Conservation (phyloP, 2,888 invertebrate species). For the Netelia fuscicornis region DNA sequence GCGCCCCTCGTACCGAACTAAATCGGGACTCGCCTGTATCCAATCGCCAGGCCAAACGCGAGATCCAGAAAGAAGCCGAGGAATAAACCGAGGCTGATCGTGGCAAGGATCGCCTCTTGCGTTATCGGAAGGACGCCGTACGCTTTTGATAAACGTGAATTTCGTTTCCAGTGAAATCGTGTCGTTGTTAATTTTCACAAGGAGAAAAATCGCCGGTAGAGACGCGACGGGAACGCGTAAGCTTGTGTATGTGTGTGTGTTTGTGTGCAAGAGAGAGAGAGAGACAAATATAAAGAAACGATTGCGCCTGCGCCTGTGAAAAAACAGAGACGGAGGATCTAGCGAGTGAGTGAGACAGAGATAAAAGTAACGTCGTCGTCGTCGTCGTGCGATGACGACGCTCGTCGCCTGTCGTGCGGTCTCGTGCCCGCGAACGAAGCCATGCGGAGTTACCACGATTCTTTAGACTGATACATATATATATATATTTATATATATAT, state of each 20-base stretch:
- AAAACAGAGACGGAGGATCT: conserved; percentile 13
- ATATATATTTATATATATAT: not conserved
- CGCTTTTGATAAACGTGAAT: not conserved
- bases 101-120: not conserved
- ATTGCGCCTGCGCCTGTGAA: conserved; percentile 49
- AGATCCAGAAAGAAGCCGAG: not conserved
- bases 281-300: conserved; percentile 39
- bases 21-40: conserved; percentile 7
- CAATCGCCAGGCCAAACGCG: not conserved
- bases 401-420: conserved; percentile 74
- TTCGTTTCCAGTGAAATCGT: not conserved
- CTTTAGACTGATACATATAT: conserved; percentile 60
- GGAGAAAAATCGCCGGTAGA: conserved; percentile 2
- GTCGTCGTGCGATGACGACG: conserved; percentile 77
- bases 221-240: conserved; percentile 33
- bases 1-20: not conserved
- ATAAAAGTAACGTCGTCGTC: conserved; percentile 41
- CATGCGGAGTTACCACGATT: conserved; percentile 77
- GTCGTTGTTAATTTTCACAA: not conserved
- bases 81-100: not conserved
- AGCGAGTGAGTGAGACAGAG: conserved; percentile 5
- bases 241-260: conserved; percentile 25
- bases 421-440: conserved; percentile 75
- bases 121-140: not conserved
- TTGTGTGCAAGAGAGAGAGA: conserved; percentile 34